A percentile compares a stretch with the other conserved stretches of the same genome.
Evolutionary conservation across 2,113 vertebrate genomes (phyloP).

Genomic region (Sula dactylatra): DNA sequence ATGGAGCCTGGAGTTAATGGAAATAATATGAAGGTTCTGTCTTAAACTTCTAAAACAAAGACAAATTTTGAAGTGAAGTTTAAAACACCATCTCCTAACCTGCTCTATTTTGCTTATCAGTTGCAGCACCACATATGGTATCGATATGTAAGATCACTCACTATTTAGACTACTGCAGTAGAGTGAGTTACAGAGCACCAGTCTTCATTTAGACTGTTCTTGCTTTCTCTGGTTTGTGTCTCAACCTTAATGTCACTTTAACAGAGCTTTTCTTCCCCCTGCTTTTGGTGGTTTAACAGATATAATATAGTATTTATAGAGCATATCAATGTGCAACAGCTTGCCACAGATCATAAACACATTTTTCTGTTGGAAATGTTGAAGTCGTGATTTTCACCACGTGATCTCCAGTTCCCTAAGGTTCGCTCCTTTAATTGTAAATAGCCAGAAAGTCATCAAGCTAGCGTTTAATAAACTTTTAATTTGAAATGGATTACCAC

Average conservation of each 20-base stretch:
- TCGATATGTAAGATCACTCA: slow-evolving; percentile 25
- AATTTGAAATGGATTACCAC: slow-evolving; percentile 86
- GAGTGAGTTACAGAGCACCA: neutral
- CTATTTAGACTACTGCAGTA: slow-evolving; percentile 39
- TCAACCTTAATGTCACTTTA: slow-evolving; percentile 47
- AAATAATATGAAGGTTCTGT: slow-evolving; percentile 8
- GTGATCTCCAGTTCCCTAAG: slow-evolving; percentile 71
- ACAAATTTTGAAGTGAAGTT: slow-evolving; percentile 28
- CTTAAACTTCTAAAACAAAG: slow-evolving; percentile 15
- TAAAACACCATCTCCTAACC: slow-evolving; percentile 20
- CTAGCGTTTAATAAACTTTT: slow-evolving; percentile 85
- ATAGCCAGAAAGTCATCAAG: slow-evolving; percentile 83
- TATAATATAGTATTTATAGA: slow-evolving; percentile 49
- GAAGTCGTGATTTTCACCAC: slow-evolving; percentile 63
- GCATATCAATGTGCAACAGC: slow-evolving; percentile 53
- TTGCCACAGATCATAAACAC: slow-evolving; percentile 72
- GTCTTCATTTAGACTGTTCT: slow-evolving; percentile 34
- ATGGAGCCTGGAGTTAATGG: neutral
- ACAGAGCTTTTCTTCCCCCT: neutral
- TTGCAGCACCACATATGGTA: slow-evolving; percentile 27
- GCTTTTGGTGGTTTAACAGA: slow-evolving; percentile 23
- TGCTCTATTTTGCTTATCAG: slow-evolving; percentile 8
- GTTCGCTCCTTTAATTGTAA: slow-evolving; percentile 79
- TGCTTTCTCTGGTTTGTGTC: slow-evolving; percentile 18
- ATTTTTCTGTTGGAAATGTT: slow-evolving; percentile 71